Percentiles rank a stretch among this genome's conserved stretches.
Evolutionary conservation across 2,888 invertebrate genomes (phyloP).

Genomic region (Sisyra nigra): DNA sequence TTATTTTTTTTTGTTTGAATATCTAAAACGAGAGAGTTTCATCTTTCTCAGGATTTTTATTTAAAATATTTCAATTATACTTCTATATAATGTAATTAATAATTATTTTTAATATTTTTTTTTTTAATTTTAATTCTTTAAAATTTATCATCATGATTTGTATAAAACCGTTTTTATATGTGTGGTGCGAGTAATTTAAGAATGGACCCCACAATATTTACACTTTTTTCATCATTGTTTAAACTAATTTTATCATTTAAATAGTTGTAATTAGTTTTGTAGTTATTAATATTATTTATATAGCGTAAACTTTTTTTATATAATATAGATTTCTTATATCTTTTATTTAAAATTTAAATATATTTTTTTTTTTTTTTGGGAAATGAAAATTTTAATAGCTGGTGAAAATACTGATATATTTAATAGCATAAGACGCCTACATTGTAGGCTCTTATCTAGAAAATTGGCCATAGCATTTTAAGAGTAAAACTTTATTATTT

Average conservation of each 20-base stretch:
- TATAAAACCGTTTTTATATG: neutral
- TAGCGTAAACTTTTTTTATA: neutral
- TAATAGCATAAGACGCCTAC: neutral
- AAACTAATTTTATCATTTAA: neutral
- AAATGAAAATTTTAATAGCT: constrained; percentile 4
- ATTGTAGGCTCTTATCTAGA: neutral
- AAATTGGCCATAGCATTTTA: too few species aligned
- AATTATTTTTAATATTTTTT: too few species aligned
- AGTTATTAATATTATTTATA: constrained; percentile 1
- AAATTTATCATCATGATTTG: neutral
- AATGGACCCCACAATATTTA: neutral
- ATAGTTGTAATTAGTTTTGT: neutral
- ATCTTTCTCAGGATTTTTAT: too few species aligned
- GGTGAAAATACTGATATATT: constrained; percentile 9
- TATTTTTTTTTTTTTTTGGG: neutral
- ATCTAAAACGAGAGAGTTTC: too few species aligned
- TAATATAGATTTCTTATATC: neutral
- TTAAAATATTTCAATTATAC: too few species aligned
- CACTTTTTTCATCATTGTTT: neutral
- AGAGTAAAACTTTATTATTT: constrained; percentile 3
- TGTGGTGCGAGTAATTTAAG: too few species aligned
- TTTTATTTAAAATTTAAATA: neutral
- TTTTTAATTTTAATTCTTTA: neutral
- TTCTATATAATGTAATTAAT: too few species aligned
- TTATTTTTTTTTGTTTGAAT: too few species aligned